Percentiles rank a stretch among this genome's conserved stretches.
Evolutionary conservation across 2,888 invertebrate genomes (phyloP).

Genomic region (Sarcophaga subvicina): DNA sequence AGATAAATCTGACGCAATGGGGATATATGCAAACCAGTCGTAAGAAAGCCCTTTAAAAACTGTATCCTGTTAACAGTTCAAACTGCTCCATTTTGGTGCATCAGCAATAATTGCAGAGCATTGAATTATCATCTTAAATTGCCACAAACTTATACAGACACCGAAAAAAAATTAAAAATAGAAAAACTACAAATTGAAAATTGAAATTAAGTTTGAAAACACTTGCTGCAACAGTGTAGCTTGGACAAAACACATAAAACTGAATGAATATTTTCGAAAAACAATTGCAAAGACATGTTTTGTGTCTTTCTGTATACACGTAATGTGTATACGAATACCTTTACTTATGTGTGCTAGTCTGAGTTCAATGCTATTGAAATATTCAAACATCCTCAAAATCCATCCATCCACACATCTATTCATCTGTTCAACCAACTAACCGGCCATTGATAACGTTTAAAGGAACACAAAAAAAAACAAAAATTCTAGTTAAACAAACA

Average conservation of each 20-base stretch:
- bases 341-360: neutral
- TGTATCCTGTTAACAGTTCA: neutral
- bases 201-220: constrained; percentile 18
- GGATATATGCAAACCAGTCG: too few relatives aligned
- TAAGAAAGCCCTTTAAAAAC: too few relatives aligned
- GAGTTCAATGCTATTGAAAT: neutral
- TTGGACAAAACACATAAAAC: neutral
- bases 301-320: neutral
- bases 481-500: constrained; percentile 7
- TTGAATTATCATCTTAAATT: constrained; percentile 64
- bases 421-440: neutral
- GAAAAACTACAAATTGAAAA: constrained; percentile 17
- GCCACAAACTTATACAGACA: neutral
- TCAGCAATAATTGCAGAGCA: constrained; percentile 28
- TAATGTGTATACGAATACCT: too few relatives aligned
- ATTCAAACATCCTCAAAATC: constrained; percentile 9
- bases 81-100: neutral
- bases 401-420: neutral
- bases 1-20: too few relatives aligned
- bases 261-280: constrained; percentile 10
- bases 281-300: constrained; percentile 33
- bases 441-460: constrained; percentile 3
- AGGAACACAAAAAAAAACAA: neutral
- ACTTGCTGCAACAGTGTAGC: neutral
- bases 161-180: neutral